A percentile compares a stretch with the other conserved stretches of the same genome.
Evolutionary conservation across 2,113 vertebrate genomes (phyloP).

Genomic region (Hyperopisus bebe): DNA sequence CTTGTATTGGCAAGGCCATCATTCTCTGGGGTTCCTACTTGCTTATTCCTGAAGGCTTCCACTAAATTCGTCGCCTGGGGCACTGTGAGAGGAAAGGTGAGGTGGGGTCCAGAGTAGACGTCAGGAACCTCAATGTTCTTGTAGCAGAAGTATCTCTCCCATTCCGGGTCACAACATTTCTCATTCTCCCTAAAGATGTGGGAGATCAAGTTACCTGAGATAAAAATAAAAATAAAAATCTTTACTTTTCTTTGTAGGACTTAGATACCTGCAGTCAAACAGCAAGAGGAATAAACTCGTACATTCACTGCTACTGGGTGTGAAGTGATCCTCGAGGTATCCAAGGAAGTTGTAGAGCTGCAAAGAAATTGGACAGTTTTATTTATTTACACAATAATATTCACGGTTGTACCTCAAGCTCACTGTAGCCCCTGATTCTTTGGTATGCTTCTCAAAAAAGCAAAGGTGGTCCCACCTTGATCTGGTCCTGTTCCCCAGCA

Average conservation of each 20-base stretch:
- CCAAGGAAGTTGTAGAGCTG: conserved; percentile 88
- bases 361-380: background rate
- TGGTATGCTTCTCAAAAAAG: background rate
- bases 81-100: conserved; percentile 78
- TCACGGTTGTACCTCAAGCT: background rate
- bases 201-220: conserved; percentile 74
- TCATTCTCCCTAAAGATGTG: conserved; percentile 71
- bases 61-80: conserved; percentile 72
- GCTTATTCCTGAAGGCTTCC: conserved; percentile 82
- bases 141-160: conserved; percentile 67
- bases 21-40: conserved; percentile 61
- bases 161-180: conserved; percentile 55
- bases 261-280: background rate
- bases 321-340: conserved; percentile 83
- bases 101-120: conserved; percentile 68
- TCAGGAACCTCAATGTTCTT: conserved; percentile 67
- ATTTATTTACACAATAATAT: background rate
- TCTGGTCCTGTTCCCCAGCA: conserved; percentile 84
- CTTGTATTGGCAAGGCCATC: background rate
- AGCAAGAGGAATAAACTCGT: conserved; percentile 44
- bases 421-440: background rate
- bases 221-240: background rate
- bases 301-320: conserved; percentile 73
- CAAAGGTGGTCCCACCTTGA: conserved; percentile 62
- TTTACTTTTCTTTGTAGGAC: background rate